Conservation (phyloP, 2,113 vertebrate species). For the Neofelis nebulosa region DNA sequence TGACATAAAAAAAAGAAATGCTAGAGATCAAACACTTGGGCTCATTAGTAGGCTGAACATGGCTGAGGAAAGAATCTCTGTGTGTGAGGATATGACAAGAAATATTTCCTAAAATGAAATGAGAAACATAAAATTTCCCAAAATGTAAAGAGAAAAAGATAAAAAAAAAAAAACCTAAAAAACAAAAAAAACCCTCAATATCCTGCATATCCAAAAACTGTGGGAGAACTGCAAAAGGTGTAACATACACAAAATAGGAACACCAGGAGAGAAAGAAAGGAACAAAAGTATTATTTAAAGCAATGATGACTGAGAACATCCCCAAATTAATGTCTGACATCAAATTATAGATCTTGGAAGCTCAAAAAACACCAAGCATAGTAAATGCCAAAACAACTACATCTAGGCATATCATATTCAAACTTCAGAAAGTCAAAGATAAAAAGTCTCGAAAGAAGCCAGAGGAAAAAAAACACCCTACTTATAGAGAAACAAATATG, state of each 20-base stretch:
- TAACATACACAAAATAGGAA: neutral
- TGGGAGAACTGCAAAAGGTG: neutral
- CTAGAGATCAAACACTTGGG: neutral
- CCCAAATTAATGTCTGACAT: neutral
- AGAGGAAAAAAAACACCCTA: neutral
- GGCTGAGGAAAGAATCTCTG: neutral
- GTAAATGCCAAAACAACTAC: neutral
- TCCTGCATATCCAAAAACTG: neutral
- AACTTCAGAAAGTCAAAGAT: neutral
- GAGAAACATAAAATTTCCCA: neutral
- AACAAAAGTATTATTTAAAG: neutral
- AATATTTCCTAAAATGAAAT: neutral
- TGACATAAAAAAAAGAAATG: constrained; percentile 71
- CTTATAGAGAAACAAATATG: neutral
- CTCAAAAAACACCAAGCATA: neutral
- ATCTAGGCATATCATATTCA: neutral
- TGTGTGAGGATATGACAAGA: neutral
- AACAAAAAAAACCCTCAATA: neutral
- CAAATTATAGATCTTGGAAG: neutral
- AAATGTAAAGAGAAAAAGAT: neutral
- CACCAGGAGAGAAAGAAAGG: neutral
- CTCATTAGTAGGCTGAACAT: neutral
- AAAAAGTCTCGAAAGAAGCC: neutral
- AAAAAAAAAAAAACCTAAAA: neutral
- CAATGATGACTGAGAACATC: neutral